A percentile compares a stretch with the other conserved stretches of the same genome.
These are phyloP conservation scores for Brachystomella parvula DNA, from an alignment of 1,140 invertebrate species.

Conservation along the genomic window DNA sequence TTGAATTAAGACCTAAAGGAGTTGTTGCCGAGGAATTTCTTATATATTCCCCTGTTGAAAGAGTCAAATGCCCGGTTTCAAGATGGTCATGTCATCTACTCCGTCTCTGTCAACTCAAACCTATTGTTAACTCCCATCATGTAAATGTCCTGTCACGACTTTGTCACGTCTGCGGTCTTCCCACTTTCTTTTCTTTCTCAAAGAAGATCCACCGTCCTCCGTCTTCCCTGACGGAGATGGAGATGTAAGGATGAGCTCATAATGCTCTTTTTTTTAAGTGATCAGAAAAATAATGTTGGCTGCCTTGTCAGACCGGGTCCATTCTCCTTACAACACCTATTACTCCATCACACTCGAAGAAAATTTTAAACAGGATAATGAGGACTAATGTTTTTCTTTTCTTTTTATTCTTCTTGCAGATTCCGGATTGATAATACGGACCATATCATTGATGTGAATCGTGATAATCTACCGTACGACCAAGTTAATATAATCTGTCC, in stretches of 20 bases:
- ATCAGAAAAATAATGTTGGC: background rate
- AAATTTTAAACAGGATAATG: constrained; percentile 6
- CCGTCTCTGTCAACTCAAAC: background rate
- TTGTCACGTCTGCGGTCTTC: constrained; percentile 22
- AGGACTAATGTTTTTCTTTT: background rate
- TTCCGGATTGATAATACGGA: constrained; percentile 96
- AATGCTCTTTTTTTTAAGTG: background rate
- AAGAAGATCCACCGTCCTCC: too few relatives aligned
- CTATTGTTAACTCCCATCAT: constrained; percentile 7
- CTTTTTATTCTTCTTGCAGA: constrained; percentile 52
- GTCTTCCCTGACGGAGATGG: too few relatives aligned
- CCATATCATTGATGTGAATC: constrained; percentile 93
- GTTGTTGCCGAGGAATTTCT: too few relatives aligned
- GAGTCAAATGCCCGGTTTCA: too few relatives aligned
- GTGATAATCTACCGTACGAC: constrained; percentile 84
- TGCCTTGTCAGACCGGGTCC: background rate
- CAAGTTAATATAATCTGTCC: constrained; percentile 94
- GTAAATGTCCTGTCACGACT: constrained; percentile 28
- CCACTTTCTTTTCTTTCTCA: constrained; percentile 7
- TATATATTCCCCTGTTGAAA: too few relatives aligned
- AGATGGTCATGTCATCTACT: background rate
- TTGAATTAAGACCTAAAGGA: too few relatives aligned
- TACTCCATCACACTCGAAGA: background rate
- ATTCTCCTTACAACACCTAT: background rate
- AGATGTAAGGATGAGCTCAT: background rate